phyloP scores from a whole-genome alignment of 1,140 invertebrate species.

The Antheraea pernyi region DNA sequence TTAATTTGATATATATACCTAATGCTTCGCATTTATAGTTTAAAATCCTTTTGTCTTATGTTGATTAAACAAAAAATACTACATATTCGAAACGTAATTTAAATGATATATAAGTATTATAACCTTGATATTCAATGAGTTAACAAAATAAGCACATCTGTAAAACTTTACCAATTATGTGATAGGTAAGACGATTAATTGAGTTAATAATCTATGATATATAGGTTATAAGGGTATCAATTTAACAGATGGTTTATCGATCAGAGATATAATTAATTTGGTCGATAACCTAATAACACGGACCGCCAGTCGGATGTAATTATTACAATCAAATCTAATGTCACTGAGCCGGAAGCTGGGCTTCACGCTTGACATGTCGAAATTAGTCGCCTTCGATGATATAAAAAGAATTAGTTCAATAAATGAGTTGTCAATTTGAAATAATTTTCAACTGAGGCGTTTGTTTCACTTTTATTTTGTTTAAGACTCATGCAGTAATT shows the following conservation, averaged over 20 bases:
- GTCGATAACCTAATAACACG: neutral
- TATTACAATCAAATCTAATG: neutral
- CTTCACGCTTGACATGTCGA: neutral
- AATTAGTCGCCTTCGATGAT: neutral
- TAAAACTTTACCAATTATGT: no score
- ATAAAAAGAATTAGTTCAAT: neutral
- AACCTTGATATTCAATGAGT: no score
- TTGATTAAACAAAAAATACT: no score
- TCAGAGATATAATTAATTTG: constrained; percentile 1
- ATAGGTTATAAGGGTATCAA: neutral
- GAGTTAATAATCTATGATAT: neutral
- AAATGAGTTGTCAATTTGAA: neutral
- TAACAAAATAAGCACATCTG: no score
- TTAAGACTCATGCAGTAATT: neutral
- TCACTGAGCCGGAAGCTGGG: neutral
- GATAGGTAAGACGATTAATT: neutral
- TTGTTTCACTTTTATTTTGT: neutral
- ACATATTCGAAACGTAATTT: no score
- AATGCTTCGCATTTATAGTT: no score
- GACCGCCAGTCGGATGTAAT: neutral
- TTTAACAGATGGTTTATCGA: neutral
- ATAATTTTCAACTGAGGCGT: neutral
- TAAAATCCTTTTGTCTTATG: no score
- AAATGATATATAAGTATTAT: no score
- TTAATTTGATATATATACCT: no score